Conservation (phyloP, 2,797 vertebrate genomes). For the Urophycis tenuis region DNA sequence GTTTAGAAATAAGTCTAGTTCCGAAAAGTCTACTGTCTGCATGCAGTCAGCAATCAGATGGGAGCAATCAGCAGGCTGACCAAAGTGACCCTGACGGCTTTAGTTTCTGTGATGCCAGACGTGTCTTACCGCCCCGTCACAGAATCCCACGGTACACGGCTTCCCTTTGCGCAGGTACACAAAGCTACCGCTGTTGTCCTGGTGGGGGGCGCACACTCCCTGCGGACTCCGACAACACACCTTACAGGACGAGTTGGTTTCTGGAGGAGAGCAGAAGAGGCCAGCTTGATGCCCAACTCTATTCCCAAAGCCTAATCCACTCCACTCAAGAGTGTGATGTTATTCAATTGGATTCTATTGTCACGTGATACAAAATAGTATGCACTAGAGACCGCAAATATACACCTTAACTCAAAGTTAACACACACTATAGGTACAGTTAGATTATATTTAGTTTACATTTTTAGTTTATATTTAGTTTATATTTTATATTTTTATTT, state of each 20-base stretch:
- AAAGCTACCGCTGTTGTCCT: conserved; percentile 56
- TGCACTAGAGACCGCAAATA: no score
- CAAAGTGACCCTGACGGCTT: not conserved
- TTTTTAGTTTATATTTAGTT: no score
- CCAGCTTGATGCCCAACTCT: not conserved
- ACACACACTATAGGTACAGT: no score
- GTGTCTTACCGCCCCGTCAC: conserved; percentile 79
- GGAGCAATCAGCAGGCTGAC: no score
- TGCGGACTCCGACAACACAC: conserved; percentile 79
- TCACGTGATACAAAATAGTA: not conserved
- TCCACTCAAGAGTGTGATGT: not conserved
- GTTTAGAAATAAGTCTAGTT: no score
- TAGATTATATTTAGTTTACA: no score
- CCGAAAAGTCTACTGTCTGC: no score
- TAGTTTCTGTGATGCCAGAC: not conserved
- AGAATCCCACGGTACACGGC: conserved; percentile 94
- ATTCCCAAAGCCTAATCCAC: not conserved
- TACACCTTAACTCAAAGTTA: no score
- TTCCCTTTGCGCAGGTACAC: conserved; percentile 90
- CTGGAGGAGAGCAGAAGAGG: conserved; percentile 26
- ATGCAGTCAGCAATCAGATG: no score
- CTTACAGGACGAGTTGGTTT: conserved; percentile 83
- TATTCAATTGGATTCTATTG: not conserved
- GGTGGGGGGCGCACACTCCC: conserved; percentile 74
- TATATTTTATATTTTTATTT: no score